Evolutionary conservation across 2,888 invertebrate species (phyloP).

Genomic region (Dryadula phaetusa): DNA sequence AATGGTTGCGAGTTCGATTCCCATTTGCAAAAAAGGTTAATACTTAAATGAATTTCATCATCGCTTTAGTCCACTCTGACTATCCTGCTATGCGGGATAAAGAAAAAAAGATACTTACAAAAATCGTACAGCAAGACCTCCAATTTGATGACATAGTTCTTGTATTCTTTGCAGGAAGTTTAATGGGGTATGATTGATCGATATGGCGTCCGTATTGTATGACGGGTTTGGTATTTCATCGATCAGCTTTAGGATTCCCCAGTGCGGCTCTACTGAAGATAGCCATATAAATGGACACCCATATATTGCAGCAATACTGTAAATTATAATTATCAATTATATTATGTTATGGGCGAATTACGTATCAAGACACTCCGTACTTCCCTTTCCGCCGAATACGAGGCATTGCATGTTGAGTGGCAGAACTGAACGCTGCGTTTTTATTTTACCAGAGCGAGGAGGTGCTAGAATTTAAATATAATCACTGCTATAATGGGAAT

Average conservation of each 20-base stretch:
- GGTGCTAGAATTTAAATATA: too few species aligned
- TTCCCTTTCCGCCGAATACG: too few species aligned
- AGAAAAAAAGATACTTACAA: constrained; percentile 36
- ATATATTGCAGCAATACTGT: constrained; percentile 53
- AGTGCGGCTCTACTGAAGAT: constrained; percentile 53
- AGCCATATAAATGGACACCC: constrained; percentile 57
- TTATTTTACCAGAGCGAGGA: too few species aligned
- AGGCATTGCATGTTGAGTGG: too few species aligned
- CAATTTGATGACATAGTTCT: constrained; percentile 33
- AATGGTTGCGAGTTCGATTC: too few species aligned
- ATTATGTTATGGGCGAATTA: neutral
- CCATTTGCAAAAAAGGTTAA: too few species aligned
- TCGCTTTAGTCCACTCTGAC: too few species aligned
- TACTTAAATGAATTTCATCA: too few species aligned
- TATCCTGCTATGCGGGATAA: too few species aligned
- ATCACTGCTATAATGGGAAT: too few species aligned
- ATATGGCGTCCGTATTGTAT: constrained; percentile 48
- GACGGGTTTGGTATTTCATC: constrained; percentile 53
- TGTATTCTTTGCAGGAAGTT: constrained; percentile 49
- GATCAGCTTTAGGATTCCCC: constrained; percentile 48
- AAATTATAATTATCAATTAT: constrained; percentile 35
- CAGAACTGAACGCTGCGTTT: too few species aligned
- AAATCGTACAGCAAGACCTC: constrained; percentile 27
- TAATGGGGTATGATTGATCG: constrained; percentile 49
- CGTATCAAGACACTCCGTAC: too few species aligned